Percentiles rank a stretch among this genome's conserved stretches.
phyloP scores from a whole-genome alignment of 2,888 invertebrate species.

The Itoplectis maculator region DNA sequence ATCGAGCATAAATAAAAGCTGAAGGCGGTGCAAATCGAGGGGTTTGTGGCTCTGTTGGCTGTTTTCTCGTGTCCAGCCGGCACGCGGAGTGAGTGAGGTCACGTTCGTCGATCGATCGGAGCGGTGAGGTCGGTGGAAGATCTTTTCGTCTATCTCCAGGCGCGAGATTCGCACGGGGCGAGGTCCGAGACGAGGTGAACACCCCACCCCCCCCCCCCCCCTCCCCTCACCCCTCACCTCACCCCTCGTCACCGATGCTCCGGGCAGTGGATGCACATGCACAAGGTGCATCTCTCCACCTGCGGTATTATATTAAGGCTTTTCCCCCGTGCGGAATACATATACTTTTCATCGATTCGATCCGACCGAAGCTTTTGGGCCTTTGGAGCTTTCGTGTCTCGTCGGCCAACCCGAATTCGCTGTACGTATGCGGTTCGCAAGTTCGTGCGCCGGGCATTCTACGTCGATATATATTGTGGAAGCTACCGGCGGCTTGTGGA shows the following conservation, averaged over 20 bases:
- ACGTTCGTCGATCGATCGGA: conserved; percentile 45
- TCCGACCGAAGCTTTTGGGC: conserved; percentile 37
- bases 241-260: conserved; percentile 8
- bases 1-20: conserved; percentile 22
- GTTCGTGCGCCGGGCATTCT: too few relatives aligned
- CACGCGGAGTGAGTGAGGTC: conserved; percentile 31
- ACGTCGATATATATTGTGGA: too few relatives aligned
- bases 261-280: neutral
- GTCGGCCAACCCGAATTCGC: conserved; percentile 21
- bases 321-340: neutral
- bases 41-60: conserved; percentile 3
- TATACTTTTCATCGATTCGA: conserved; percentile 54
- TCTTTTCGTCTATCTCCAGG: conserved; percentile 34
- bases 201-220: too few relatives aligned
- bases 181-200: too few relatives aligned
- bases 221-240: too few relatives aligned
- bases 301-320: conserved; percentile 12
- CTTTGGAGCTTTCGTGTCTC: conserved; percentile 4
- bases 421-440: too few relatives aligned
- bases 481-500: conserved; percentile 38
- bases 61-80: conserved; percentile 8
- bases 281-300: neutral
- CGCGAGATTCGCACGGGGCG: neutral
- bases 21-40: neutral
- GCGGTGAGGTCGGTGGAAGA: neutral